These are phyloP conservation scores for Acanthis flammea DNA, from an alignment of 2,797 vertebrate genomes.

Conservation along the genomic window DNA sequence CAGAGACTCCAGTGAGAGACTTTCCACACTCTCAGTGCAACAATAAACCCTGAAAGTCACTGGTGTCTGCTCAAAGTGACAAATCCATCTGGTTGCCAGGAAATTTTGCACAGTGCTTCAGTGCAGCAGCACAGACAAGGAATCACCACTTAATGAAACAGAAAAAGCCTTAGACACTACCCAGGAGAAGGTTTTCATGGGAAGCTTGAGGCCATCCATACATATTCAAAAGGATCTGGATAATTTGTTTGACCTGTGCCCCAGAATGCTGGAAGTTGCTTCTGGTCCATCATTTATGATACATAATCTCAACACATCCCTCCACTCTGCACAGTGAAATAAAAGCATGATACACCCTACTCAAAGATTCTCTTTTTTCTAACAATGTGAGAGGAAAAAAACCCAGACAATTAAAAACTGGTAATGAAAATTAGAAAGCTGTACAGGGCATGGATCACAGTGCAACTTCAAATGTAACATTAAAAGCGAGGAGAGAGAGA, in stretches of 20 bases:
- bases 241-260: slow-evolving; percentile 37
- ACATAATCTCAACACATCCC: not conserved
- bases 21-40: not conserved
- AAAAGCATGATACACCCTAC: not conserved
- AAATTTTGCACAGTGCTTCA: not conserved
- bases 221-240: slow-evolving; percentile 29
- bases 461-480: not conserved
- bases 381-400: not conserved
- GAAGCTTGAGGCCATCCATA: not conserved
- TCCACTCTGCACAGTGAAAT: not conserved
- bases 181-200: not conserved
- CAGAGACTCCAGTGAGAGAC: not conserved
- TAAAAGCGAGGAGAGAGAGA: not conserved
- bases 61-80: not conserved
- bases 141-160: slow-evolving; percentile 15
- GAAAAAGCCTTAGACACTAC: not conserved
- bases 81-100: not conserved
- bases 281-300: not conserved
- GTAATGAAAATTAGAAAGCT: not conserved
- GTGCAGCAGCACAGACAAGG: not conserved
- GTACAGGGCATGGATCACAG: not conserved
- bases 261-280: not conserved
- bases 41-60: not conserved
- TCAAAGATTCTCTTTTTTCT: slow-evolving; percentile 16
- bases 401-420: not conserved